Conservation (phyloP, 2,797 vertebrate species). For the Hydrocynus forskahlii region DNA sequence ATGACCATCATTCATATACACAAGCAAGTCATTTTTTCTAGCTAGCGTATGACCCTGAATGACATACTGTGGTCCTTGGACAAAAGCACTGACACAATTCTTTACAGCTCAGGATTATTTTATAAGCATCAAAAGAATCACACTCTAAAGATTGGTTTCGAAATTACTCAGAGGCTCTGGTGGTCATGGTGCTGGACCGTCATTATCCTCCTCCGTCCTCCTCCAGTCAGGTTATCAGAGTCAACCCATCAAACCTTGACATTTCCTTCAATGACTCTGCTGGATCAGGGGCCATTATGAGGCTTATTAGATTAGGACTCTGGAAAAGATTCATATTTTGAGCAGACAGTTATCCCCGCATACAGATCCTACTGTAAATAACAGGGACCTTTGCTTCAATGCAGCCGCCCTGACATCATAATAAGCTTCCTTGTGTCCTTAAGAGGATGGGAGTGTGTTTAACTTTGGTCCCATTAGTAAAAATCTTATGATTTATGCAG, state of each 20-base stretch:
- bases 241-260: slow-evolving; percentile 36
- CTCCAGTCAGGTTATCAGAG: slow-evolving; percentile 5
- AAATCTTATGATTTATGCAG: slow-evolving; percentile 94
- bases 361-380: slow-evolving; percentile 56
- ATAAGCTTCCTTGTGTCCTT: slow-evolving; percentile 61
- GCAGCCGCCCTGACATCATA: slow-evolving; percentile 62
- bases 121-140: background rate
- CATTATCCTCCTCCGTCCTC: background rate
- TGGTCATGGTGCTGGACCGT: slow-evolving; percentile 6
- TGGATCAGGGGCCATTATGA: background rate
- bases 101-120: background rate
- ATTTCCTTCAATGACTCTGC: slow-evolving; percentile 33
- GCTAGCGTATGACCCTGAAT: no score
- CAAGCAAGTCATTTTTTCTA: no score
- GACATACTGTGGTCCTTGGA: no score
- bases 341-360: slow-evolving; percentile 10
- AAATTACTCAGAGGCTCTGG: slow-evolving; percentile 20
- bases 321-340: background rate
- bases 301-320: slow-evolving; percentile 13
- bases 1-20: no score
- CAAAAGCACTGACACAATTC: background rate
- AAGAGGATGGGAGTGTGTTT: slow-evolving; percentile 81
- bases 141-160: background rate
- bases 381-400: slow-evolving; percentile 59
- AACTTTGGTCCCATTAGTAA: slow-evolving; percentile 90